phyloP scores from a whole-genome alignment of 2,888 invertebrate species.

The Phortica magna region DNA sequence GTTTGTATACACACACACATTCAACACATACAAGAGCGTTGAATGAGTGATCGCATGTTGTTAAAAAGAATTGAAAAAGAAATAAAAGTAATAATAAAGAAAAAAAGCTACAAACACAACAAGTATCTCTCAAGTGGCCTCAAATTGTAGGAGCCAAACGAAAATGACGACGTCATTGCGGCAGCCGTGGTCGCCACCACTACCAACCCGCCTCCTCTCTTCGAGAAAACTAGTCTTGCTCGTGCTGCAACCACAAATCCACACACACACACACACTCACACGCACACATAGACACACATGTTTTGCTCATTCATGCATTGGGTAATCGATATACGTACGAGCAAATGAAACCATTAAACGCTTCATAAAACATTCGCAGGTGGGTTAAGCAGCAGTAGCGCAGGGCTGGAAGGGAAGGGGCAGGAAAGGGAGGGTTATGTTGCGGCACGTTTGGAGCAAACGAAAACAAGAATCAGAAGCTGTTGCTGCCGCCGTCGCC shows the following conservation, averaged over 20 bases:
- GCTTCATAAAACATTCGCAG: conserved; percentile 58
- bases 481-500: neutral
- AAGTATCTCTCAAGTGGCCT: conserved; percentile 14
- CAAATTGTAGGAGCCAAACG: neutral
- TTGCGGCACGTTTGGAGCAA: neutral
- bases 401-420: neutral
- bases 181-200: neutral
- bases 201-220: neutral
- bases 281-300: neutral
- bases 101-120: neutral
- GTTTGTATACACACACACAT: neutral
- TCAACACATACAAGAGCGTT: too few relatives aligned
- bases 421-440: neutral
- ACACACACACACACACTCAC: conserved; percentile 11
- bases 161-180: neutral
- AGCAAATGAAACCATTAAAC: conserved; percentile 68
- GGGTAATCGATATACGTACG: conserved; percentile 62
- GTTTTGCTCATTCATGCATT: conserved; percentile 69
- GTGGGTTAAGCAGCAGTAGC: conserved; percentile 2
- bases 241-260: conserved; percentile 20
- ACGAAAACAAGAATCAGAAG: neutral
- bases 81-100: neutral
- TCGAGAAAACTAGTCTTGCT: neutral
- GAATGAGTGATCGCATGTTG: neutral
- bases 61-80: conserved; percentile 4